A percentile compares a stretch with the other conserved stretches of the same genome.
Evolutionary conservation across 2,113 vertebrate genomes (phyloP).

Genomic region (Pavo muticus): DNA sequence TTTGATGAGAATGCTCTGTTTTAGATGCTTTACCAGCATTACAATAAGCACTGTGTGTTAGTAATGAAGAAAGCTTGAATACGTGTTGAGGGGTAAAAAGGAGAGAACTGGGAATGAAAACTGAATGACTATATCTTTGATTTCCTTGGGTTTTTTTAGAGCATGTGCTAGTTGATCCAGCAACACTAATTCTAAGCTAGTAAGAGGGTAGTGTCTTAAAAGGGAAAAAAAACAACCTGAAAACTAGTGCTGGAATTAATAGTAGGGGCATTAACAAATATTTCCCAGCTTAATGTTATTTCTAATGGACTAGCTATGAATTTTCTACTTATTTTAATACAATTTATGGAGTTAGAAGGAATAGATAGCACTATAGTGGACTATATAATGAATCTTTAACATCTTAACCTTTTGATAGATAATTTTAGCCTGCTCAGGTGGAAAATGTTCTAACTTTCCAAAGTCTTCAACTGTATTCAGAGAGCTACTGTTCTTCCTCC

Average conservation of each 20-base stretch:
- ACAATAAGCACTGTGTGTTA: accelerated
- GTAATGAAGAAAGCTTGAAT: not conserved
- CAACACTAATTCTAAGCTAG: not conserved
- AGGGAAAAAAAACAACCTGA: not conserved
- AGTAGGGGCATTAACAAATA: not conserved
- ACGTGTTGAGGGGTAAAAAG: accelerated
- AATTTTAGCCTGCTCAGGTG: not conserved
- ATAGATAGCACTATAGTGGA: not conserved
- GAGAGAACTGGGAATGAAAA: not conserved
- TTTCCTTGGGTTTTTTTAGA: not conserved
- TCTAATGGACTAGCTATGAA: not conserved
- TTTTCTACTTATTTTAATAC: not conserved
- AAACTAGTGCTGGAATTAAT: not conserved
- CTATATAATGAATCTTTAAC: not conserved
- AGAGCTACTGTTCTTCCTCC: not conserved
- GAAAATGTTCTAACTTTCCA: not conserved
- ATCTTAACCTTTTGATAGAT: not conserved
- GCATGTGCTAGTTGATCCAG: not conserved
- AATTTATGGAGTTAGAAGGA: accelerated
- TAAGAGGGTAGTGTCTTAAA: not conserved
- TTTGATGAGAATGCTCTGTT: not conserved
- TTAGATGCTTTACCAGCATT: not conserved
- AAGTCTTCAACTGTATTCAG: not conserved
- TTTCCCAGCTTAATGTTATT: not conserved
- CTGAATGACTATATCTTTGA: not conserved